Evolutionary conservation across 2,888 invertebrate species (phyloP), one percentile per base, ranked within the genome.

Genomic region (Sialis fuliginosa): DNA sequence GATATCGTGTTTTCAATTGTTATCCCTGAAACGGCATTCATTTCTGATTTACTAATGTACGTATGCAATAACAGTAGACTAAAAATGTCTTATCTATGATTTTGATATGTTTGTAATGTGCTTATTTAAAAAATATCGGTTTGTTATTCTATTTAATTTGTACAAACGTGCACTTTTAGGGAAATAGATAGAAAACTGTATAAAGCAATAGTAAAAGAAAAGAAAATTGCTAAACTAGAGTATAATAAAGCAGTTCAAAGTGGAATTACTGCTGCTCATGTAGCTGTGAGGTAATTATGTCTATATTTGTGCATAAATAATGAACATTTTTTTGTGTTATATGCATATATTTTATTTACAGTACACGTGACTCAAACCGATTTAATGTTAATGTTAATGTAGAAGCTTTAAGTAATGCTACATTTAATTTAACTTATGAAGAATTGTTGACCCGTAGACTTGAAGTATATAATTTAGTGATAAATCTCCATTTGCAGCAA

Each of bases 401-500:
- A 5, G 79, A 77, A 51, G 68, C 79, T 0, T 63, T 69, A 47
- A 70, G 71, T 10, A 73, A 72, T 50, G 79, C 77, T 0, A 65
- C 69, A 1, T 86, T 87, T 61, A 78, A 78, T 56, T 61, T 83
- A 52, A 79, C 74, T 1, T 87, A 87, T 60, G 81, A 85, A 58
- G 81, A 85, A 61, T 56, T 85, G 39, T 61, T 85, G 43, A 62
- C 69, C 13, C 68, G 82, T 4, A 70, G 72, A 47, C 70, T 76
- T 50, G 76, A 77, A 6, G 69, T 72, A 7, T 85, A 84, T 64
- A 77, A 81, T 56, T 72, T 79, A 53, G 72, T 75, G 8, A 68
- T 83, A 47, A 79, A 81, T 59, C 64, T 83, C 44, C 76, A 79
- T 58, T 81, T 81, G 0, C 77, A 80, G 32, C 72, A 76, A 52